These are phyloP conservation scores for Acutogordius australiensis DNA, from an alignment of 2,888 invertebrate genomes.

Conservation along the genomic window DNA sequence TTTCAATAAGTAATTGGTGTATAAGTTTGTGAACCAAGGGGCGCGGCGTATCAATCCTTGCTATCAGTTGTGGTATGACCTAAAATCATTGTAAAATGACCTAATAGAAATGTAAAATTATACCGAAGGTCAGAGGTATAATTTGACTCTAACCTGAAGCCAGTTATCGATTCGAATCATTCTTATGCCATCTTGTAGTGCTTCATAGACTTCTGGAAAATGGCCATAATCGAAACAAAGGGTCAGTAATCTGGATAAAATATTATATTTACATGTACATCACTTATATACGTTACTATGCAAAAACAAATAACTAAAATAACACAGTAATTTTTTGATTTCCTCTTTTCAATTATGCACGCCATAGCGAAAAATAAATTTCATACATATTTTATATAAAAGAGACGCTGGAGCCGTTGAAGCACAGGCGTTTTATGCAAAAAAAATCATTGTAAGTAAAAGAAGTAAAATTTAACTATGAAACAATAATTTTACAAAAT, in stretches of 20 bases:
- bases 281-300: too few relatives aligned
- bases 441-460: too few relatives aligned
- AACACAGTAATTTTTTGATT: too few relatives aligned
- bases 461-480: too few relatives aligned
- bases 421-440: too few relatives aligned
- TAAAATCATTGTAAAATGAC: slow-evolving; percentile 16
- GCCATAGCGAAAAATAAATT: too few relatives aligned
- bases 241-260: slow-evolving; percentile 47
- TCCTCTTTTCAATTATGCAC: too few relatives aligned
- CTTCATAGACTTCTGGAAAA: slow-evolving; percentile 65
- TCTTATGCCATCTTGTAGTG: slow-evolving; percentile 60
- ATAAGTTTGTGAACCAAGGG: slow-evolving; percentile 60
- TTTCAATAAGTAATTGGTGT: slow-evolving; percentile 66
- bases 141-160: slow-evolving; percentile 38
- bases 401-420: too few relatives aligned
- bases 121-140: slow-evolving; percentile 11
- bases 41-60: slow-evolving; percentile 72
- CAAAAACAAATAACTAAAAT: too few relatives aligned
- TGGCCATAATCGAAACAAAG: slow-evolving; percentile 95
- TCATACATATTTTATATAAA: too few relatives aligned
- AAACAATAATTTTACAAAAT: too few relatives aligned
- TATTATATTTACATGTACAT: too few relatives aligned
- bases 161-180: slow-evolving; percentile 86
- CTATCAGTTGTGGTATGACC: slow-evolving; percentile 91
- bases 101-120: background rate